Conservation (phyloP, 1,140 invertebrate genomes). For the Drosophila santomea region DNA sequence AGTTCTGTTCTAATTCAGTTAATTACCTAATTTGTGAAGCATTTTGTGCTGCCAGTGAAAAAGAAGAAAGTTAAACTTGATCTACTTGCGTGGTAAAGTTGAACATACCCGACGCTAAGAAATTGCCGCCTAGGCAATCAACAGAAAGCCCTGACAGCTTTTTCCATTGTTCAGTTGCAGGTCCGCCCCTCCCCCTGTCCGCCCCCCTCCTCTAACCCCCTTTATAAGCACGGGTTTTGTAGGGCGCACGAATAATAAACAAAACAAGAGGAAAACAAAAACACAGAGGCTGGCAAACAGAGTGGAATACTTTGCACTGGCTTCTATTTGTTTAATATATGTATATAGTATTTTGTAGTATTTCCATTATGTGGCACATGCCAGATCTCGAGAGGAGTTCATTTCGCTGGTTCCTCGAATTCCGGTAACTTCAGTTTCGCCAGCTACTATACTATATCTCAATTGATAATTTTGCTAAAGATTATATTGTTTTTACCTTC, state of each 20-base stretch:
- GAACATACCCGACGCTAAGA: constrained; percentile 9
- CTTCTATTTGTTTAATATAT: constrained; percentile 23
- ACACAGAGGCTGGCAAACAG: constrained; percentile 30
- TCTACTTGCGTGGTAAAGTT: constrained; percentile 13
- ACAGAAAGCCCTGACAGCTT: constrained; percentile 46
- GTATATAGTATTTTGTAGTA: constrained; percentile 28
- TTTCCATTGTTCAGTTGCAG: constrained; percentile 31
- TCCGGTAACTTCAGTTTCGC: constrained; percentile 25
- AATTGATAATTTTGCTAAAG: not conserved
- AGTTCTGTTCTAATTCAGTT: too few species aligned
- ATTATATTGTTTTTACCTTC: not conserved
- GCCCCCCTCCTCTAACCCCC: not conserved
- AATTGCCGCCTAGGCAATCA: constrained; percentile 23
- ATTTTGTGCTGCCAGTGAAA: not conserved
- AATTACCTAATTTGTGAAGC: not conserved
- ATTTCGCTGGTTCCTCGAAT: constrained; percentile 20
- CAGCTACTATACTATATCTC: not conserved
- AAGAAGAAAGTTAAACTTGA: constrained; percentile 24
- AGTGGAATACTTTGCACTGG: constrained; percentile 36
- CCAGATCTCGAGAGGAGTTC: constrained; percentile 25
- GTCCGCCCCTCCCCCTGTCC: not conserved
- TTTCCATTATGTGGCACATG: constrained; percentile 41
- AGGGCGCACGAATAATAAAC: constrained; percentile 50
- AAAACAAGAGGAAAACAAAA: constrained; percentile 19
- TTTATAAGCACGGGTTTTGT: constrained; percentile 32